Evolutionary conservation across 2,797 vertebrate genomes (phyloP).

Genomic region (Myripristis jacobus): DNA sequence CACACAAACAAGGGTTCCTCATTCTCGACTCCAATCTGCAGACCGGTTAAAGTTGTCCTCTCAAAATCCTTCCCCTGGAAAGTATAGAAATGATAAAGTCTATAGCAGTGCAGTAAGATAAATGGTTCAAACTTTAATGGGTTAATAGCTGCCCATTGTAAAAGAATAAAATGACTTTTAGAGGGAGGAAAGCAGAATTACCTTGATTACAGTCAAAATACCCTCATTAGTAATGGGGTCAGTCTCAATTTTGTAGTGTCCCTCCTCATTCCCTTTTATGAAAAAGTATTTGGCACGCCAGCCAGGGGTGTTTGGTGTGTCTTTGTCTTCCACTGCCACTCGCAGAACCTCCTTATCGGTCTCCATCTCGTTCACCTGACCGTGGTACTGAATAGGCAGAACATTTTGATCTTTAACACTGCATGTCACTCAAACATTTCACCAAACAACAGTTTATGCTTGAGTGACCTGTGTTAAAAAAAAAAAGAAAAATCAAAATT

Average conservation of each 20-base stretch:
- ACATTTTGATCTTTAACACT: constrained; percentile 8
- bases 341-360: constrained; percentile 58
- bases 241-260: constrained; percentile 79
- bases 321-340: constrained; percentile 82
- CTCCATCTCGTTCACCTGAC: constrained; percentile 68
- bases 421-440: not conserved
- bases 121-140: not conserved
- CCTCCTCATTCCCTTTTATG: constrained; percentile 79
- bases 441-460: not conserved
- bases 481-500: no score
- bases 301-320: constrained; percentile 76
- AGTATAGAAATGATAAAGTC: constrained; percentile 12
- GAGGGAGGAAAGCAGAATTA: constrained; percentile 52
- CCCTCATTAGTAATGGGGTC: constrained; percentile 87
- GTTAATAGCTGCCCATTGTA: not conserved
- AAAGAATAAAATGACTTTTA: not conserved
- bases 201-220: constrained; percentile 85
- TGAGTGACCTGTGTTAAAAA: not conserved
- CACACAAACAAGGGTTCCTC: constrained; percentile 80
- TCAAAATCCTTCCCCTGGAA: constrained; percentile 82
- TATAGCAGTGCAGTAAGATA: not conserved
- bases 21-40: constrained; percentile 81
- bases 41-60: not conserved
- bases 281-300: constrained; percentile 83
- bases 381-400: constrained; percentile 65